These are phyloP conservation scores for Sympetrum striolatum DNA, from an alignment of 2,888 invertebrate species.

Conservation along the genomic window DNA sequence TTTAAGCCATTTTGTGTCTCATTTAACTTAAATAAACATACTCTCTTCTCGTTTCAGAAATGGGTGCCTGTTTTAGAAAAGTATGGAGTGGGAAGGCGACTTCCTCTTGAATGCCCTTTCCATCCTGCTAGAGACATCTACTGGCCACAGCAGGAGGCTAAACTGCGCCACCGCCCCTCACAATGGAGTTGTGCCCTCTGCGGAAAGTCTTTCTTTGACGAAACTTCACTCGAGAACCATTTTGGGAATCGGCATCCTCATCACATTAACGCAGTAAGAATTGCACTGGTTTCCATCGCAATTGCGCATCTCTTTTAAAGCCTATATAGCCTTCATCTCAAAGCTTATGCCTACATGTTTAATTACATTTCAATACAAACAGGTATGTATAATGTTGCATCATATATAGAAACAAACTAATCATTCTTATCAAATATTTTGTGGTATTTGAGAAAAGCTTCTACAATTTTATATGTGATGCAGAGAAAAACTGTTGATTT, in stretches of 20 bases:
- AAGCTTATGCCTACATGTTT: too few species aligned
- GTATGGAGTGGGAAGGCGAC: conserved; percentile 74
- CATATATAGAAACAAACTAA: too few species aligned
- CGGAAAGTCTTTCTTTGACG: conserved; percentile 90
- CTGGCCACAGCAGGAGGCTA: conserved; percentile 84
- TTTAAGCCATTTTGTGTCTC: too few species aligned
- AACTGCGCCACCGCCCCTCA: conserved; percentile 82
- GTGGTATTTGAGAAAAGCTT: too few species aligned
- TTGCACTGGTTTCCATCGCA: not conserved
- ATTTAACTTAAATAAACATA: too few species aligned
- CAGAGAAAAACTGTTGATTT: too few species aligned
- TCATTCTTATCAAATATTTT: too few species aligned
- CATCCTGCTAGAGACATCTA: conserved; percentile 88
- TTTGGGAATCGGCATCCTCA: conserved; percentile 88
- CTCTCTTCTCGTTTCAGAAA: conserved; percentile 62
- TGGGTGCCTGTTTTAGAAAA: conserved; percentile 89
- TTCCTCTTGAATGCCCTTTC: conserved; percentile 89
- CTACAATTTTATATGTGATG: too few species aligned
- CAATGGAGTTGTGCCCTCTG: conserved; percentile 92
- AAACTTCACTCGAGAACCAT: conserved; percentile 84
- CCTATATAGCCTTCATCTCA: too few species aligned
- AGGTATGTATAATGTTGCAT: too few species aligned
- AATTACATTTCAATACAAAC: too few species aligned
- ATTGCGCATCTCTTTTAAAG: not conserved
- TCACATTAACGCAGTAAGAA: conserved; percentile 78